A percentile compares a stretch with the other conserved stretches of the same genome.
These are phyloP conservation scores for Samia ricini DNA, from an alignment of 1,140 invertebrate genomes.

Conservation along the genomic window DNA sequence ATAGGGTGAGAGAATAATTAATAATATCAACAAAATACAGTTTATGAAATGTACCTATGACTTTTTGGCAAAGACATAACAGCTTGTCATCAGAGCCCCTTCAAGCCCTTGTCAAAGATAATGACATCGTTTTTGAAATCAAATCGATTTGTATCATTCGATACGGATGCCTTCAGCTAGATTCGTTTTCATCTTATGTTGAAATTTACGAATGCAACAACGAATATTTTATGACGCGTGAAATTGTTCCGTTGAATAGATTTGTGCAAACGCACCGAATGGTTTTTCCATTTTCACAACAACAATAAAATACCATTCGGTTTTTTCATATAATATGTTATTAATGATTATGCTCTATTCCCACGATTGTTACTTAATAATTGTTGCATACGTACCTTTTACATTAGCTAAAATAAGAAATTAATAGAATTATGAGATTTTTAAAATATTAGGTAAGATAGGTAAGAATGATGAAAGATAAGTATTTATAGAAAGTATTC, in stretches of 20 bases:
- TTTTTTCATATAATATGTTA: too few relatives aligned
- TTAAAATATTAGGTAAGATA: too few relatives aligned
- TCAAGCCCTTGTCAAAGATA: constrained; percentile 48
- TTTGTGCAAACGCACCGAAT: constrained; percentile 25
- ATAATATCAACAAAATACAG: not conserved
- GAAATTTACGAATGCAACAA: constrained; percentile 48
- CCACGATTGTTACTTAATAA: constrained; percentile 22
- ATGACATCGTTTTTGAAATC: constrained; percentile 60
- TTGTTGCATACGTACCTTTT: constrained; percentile 7
- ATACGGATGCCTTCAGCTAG: constrained; percentile 51
- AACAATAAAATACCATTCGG: constrained; percentile 65
- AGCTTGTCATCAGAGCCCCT: constrained; percentile 37
- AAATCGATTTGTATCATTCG: constrained; percentile 70
- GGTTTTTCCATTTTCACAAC: constrained; percentile 70
- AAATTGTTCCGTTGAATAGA: constrained; percentile 64
- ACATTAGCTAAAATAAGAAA: not conserved
- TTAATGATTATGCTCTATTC: constrained; percentile 55
- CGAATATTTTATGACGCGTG: constrained; percentile 69
- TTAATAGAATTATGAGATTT: not conserved
- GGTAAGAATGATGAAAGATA: too few relatives aligned
- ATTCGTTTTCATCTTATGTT: constrained; percentile 49
- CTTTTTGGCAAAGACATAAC: constrained; percentile 24
- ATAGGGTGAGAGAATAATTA: not conserved
- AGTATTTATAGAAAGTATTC: too few relatives aligned
- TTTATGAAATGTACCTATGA: constrained; percentile 2